These are phyloP conservation scores for Muntiacus muntjak DNA, from an alignment of 2,113 vertebrate genomes.

Conservation along the genomic window DNA sequence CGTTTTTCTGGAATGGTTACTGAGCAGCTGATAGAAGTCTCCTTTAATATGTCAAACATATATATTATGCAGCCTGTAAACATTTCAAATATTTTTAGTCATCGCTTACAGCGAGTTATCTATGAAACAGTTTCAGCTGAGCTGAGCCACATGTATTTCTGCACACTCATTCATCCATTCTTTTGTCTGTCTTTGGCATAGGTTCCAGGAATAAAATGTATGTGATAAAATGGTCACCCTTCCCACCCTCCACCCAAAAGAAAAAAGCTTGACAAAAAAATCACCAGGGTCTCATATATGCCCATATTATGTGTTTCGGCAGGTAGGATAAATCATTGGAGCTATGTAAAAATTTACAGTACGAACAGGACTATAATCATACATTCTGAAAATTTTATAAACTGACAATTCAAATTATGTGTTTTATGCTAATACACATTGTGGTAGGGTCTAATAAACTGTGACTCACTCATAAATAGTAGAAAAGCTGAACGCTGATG, in stretches of 20 bases:
- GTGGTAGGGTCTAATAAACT: slow-evolving; percentile 80
- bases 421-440: slow-evolving; percentile 81
- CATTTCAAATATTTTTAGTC: slow-evolving; percentile 81
- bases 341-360: slow-evolving; percentile 79
- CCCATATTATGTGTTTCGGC: slow-evolving; percentile 52
- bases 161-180: neutral
- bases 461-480: slow-evolving; percentile 77
- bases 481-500: slow-evolving; percentile 75
- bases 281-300: slow-evolving; percentile 61
- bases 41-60: slow-evolving; percentile 81
- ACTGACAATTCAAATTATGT: slow-evolving; percentile 81
- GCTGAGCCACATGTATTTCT: slow-evolving; percentile 53
- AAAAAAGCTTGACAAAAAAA: neutral
- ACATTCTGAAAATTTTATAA: slow-evolving; percentile 83
- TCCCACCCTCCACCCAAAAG: neutral
- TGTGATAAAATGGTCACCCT: slow-evolving; percentile 63
- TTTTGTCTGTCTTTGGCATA: slow-evolving; percentile 74
- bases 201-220: slow-evolving; percentile 70
- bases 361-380: slow-evolving; percentile 78
- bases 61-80: slow-evolving; percentile 80
- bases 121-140: slow-evolving; percentile 70
- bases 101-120: slow-evolving; percentile 71
- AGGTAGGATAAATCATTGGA: slow-evolving; percentile 77
- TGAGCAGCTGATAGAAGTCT: slow-evolving; percentile 80
- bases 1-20: slow-evolving; percentile 82